A percentile compares a stretch with the other conserved stretches of the same genome.
These are phyloP conservation scores for Prochilodus magdalenae DNA, from an alignment of 2,113 vertebrate genomes.

Conservation along the genomic window DNA sequence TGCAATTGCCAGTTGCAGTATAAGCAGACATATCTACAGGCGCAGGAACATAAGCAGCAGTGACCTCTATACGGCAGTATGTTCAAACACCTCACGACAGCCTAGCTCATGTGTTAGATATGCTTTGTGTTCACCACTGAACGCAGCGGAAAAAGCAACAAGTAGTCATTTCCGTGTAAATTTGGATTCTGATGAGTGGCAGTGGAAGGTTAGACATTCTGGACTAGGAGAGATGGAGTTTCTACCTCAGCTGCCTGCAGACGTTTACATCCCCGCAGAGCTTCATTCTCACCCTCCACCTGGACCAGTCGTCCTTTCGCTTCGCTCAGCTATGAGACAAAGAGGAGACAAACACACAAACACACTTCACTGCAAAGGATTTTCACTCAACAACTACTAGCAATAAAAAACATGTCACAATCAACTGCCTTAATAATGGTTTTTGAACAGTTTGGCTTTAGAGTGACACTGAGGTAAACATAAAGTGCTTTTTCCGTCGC, in stretches of 20 bases:
- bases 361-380: background rate
- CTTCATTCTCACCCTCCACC: slow-evolving; percentile 58
- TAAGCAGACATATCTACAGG: background rate
- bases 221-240: background rate
- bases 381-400: background rate
- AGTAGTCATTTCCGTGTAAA: background rate
- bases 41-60: background rate
- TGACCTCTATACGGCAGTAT: background rate
- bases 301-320: slow-evolving; percentile 47
- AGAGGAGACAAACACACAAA: slow-evolving; percentile 7
- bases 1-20: background rate
- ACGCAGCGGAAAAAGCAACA: background rate
- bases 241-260: slow-evolving; percentile 57
- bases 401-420: background rate
- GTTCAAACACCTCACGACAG: background rate
- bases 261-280: slow-evolving; percentile 51
- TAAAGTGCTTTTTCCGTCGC: background rate
- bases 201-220: too few species aligned
- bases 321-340: slow-evolving; percentile 54
- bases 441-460: background rate
- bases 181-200: background rate
- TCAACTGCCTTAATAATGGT: background rate
- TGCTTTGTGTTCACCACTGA: too few species aligned
- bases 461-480: background rate
- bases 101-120: background rate